Evolutionary conservation across 2,113 vertebrate genomes (phyloP), one percentile per base, ranked within the genome.

Genomic region (Poecilia latipinna): DNA sequence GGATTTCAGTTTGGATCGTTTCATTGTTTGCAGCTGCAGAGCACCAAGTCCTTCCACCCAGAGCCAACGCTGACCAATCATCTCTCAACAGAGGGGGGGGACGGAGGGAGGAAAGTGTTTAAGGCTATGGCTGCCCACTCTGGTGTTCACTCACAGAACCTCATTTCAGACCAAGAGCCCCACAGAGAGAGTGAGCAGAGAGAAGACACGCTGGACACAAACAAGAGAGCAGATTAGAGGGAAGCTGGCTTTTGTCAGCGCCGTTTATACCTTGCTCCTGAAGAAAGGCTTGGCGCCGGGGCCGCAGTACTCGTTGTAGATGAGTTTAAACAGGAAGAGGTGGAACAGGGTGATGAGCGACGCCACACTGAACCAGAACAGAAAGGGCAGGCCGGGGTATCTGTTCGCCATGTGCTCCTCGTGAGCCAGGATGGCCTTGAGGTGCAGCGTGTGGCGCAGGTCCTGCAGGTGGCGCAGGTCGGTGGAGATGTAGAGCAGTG

Each of bases 341-440:
- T 99, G 98, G 95, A 99, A 99, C 66, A 99, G 93, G 0, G 96
- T 97, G 92, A 99, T 98, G 85, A 99, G 96, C 4, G 98, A 99
- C 12, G 98, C 97, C 92, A 99, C 97, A 4, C 98, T 98, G 94
- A 99, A 99, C 97, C 97, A 99, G 93, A 99, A 99, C 13, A 99
- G 93, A 94, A 99, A 99, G 74, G 98, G 98, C 86, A 99, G 94
- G 57, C 97, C 97, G 0, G 97, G 97, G 86, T 98, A 96, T 87
- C 97, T 95, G 90, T 96, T 97, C 73, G 98, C 98, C 98, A 99
- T 99, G 95, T 99, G 98, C 77, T 99, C 98, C 57, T 98, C 97
- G 0, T 99, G 98, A 32, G 97, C 98, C 82, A 99, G 82, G 88
- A 99, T 98, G 84, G 96, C 95, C 92, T 98, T 99, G 42, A 99